These are phyloP conservation scores for Sebastes nivosus DNA, from an alignment of 2,797 vertebrate species.

Conservation along the genomic window DNA sequence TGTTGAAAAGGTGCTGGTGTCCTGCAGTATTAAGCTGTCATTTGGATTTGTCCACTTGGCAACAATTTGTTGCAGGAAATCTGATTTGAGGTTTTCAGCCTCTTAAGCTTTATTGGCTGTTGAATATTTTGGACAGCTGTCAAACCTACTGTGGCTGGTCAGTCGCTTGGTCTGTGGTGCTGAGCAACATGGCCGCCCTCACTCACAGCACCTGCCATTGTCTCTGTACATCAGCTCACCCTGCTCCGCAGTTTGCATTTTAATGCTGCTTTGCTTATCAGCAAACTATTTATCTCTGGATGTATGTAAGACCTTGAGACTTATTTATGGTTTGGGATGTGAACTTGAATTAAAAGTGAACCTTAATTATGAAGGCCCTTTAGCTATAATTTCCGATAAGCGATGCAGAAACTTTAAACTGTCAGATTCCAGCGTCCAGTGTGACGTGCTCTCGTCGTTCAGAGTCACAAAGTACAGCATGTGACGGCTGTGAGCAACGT, in stretches of 20 bases:
- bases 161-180: not conserved
- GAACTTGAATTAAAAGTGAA: too few species aligned
- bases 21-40: not conserved
- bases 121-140: not conserved
- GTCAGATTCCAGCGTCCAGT: not conserved
- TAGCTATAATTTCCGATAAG: not conserved
- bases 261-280: conserved; percentile 10
- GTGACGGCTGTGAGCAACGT: not conserved
- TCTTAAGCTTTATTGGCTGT: conserved; percentile 12
- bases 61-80: not conserved
- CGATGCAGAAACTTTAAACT: not conserved
- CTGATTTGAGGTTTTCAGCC: conserved; percentile 10
- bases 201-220: not conserved
- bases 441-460: not conserved
- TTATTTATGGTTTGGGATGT: not conserved
- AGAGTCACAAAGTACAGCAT: not conserved
- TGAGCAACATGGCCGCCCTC: not conserved
- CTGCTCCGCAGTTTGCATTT: conserved; percentile 4
- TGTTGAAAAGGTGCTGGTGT: not conserved
- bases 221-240: not conserved
- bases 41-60: not conserved
- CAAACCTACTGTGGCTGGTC: not conserved
- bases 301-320: accelerated
- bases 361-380: not conserved
- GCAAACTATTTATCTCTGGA: not conserved